A percentile compares a stretch with the other conserved stretches of the same genome.
These are phyloP conservation scores for Saccopteryx leptura DNA, from an alignment of 2,113 vertebrate species.

Conservation along the genomic window DNA sequence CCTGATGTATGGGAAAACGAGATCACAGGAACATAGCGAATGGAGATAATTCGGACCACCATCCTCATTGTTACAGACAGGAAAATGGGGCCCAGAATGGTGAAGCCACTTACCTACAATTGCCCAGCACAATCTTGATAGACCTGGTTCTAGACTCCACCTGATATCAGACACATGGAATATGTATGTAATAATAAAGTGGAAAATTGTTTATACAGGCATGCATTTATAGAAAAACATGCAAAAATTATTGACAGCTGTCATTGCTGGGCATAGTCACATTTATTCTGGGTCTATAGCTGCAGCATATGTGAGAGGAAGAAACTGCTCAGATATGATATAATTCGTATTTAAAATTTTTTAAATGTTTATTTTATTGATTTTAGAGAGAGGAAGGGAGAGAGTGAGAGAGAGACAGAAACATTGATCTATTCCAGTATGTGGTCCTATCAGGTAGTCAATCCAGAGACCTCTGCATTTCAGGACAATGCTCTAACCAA, in stretches of 20 bases:
- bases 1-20: neutral
- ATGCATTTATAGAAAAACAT: neutral
- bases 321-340: neutral
- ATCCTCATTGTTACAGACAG: neutral
- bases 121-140: neutral
- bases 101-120: neutral
- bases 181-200: slow-evolving; percentile 31
- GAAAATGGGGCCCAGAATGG: neutral
- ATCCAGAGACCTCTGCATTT: too few species aligned
- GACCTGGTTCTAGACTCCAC: neutral
- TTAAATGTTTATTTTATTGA: too few species aligned
- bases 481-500: too few species aligned
- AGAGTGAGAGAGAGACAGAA: too few species aligned
- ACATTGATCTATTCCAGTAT: too few species aligned
- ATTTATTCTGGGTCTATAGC: neutral
- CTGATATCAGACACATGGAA: neutral
- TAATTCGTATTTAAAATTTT: too few species aligned
- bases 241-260: neutral
- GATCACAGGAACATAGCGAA: neutral
- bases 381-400: too few species aligned
- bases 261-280: neutral
- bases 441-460: too few species aligned
- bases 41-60: neutral
- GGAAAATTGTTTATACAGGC: neutral
- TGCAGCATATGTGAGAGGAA: neutral